Evolutionary conservation across 1,140 invertebrate genomes (phyloP), one percentile per base, ranked within the genome.

Genomic region (Eumaeus atala): DNA sequence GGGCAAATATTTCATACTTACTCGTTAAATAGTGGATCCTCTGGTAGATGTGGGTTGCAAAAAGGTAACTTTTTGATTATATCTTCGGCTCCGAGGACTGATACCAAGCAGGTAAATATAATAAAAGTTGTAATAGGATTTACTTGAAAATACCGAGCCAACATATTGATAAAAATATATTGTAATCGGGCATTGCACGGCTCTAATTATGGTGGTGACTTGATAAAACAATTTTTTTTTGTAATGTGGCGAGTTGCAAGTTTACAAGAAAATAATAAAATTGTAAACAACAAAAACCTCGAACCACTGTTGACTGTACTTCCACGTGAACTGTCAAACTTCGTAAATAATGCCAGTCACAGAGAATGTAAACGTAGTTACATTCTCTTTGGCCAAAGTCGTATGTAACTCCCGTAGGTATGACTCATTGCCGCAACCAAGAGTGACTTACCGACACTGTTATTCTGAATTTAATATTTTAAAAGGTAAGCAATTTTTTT

Each of bases 91-190:
- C 64, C 68, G 61, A 81, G 57, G 68, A 72, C 75, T 73, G 71
- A 72, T 63, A 76, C 67, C 61, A 82, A 70, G 72, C 68, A 82
- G 58, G 72, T 74, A 62, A 84, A 59, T 34, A 78, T 61, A 51
- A 84, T 82, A 28, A 70, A 69, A 56, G 77, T 67, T 62, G 75
- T 79, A 49, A 82, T 61, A 56, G 72, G 69, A 64, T 79, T 74
- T 60, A 81, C 70, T 57, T 73, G 63, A 77, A 78, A 81, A 80
- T 79, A 79, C 80, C 78, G 82, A 59, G 70, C 67, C 72, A 77
- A 82, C 82, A 85, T 85, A 77, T 75, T 84, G 70, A 71, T 74
- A 72, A 66, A 58, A 70, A 62, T 59, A 76, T 77, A 81, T 70
- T 69, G 77, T 75, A 66, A 68, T 64, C 67, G 75, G 64, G 79